Percentiles rank a stretch among this genome's conserved stretches.
phyloP scores from a whole-genome alignment of 2,113 vertebrate species.

The Rhynchopsitta pachyrhyncha region DNA sequence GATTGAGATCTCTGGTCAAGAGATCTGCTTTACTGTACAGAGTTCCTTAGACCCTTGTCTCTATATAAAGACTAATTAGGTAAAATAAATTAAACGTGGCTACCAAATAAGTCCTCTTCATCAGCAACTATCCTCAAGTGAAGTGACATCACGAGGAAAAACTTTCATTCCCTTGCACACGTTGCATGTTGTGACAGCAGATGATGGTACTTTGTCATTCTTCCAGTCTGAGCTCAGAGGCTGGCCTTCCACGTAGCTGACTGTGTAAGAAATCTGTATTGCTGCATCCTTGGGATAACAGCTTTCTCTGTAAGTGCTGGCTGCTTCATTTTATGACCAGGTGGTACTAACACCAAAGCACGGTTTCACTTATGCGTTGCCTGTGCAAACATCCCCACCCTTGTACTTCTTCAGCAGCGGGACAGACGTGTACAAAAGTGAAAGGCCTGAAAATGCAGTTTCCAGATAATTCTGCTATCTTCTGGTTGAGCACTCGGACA shows the following conservation, averaged over 20 bases:
- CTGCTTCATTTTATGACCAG: not conserved
- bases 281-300: not conserved
- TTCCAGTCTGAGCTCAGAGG: not conserved
- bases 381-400: not conserved
- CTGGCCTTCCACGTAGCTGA: not conserved
- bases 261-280: too few species aligned
- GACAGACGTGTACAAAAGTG: not conserved
- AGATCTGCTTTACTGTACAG: not conserved
- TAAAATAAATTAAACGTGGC: not conserved
- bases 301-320: rapidly evolving
- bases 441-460: rapidly evolving
- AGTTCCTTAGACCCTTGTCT: not conserved
- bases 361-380: not conserved
- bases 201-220: not conserved
- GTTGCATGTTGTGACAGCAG: rapidly evolving
- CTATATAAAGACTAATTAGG: not conserved
- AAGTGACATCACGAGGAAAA: not conserved
- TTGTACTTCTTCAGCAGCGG: rapidly evolving
- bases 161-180: not conserved
- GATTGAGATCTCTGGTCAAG: not conserved
- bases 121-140: not conserved
- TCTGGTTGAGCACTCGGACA: not conserved
- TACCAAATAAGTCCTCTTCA: not conserved
- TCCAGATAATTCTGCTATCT: not conserved
- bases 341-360: not conserved